phyloP scores from a whole-genome alignment of 2,113 vertebrate species.

The Cephalopholis sonnerati region DNA sequence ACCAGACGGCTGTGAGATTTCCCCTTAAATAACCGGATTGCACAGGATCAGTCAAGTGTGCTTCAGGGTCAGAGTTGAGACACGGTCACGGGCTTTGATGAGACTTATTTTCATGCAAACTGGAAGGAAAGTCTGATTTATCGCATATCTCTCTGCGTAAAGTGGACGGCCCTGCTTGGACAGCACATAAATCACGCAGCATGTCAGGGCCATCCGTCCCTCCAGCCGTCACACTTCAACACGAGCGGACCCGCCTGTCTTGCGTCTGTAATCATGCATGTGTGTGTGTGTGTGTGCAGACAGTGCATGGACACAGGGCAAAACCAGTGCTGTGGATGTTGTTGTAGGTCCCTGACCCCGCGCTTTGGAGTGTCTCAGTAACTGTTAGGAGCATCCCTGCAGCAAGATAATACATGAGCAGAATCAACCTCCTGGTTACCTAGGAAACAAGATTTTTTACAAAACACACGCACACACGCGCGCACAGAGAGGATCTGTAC shows the following conservation, averaged over 20 bases:
- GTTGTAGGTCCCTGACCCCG: slow-evolving; percentile 22
- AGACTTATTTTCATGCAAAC: slow-evolving; percentile 4
- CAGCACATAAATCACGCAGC: slow-evolving; percentile 60
- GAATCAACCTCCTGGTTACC: slow-evolving; percentile 79
- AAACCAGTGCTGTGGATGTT: not conserved
- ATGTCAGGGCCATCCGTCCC: slow-evolving; percentile 36
- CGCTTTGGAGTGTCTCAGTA: slow-evolving; percentile 19
- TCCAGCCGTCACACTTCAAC: slow-evolving; percentile 30
- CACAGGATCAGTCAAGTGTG: not conserved
- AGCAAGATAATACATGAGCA: slow-evolving; percentile 61
- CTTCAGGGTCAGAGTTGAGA: slow-evolving; percentile 36
- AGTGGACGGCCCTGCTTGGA: slow-evolving; percentile 11
- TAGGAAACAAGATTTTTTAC: slow-evolving; percentile 82
- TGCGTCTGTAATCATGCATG: not conserved
- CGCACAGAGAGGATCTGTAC: slow-evolving; percentile 9
- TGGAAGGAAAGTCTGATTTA: slow-evolving; percentile 14
- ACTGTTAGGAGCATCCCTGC: slow-evolving; percentile 36
- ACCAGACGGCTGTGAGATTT: not conserved
- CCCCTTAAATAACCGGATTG: not conserved
- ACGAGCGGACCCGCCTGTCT: not conserved
- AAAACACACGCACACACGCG: slow-evolving; percentile 10
- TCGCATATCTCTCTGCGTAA: not conserved
- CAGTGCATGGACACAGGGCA: not conserved
- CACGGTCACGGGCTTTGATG: not conserved
- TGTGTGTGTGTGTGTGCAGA: not conserved